These are phyloP conservation scores for Nilaparvata lugens DNA, from an alignment of 1,140 invertebrate genomes.

Conservation along the genomic window DNA sequence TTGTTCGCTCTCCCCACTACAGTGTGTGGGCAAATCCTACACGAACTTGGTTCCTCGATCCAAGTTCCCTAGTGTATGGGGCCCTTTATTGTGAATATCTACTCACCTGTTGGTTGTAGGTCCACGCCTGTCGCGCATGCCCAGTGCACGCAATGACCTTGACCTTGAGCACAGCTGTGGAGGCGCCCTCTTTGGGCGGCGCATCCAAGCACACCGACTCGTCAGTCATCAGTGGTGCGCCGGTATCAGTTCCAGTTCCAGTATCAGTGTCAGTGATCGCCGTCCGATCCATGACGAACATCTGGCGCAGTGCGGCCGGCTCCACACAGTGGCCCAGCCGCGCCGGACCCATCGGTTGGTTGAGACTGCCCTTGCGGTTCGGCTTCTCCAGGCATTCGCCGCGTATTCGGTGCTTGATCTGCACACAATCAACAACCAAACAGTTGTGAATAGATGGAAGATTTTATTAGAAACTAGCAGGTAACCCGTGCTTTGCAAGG, in stretches of 20 bases:
- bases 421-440: slow-evolving; percentile 6
- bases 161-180: slow-evolving; percentile 41
- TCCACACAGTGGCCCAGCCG: slow-evolving; percentile 43
- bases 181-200: slow-evolving; percentile 33
- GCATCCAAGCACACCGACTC: slow-evolving; percentile 63
- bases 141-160: slow-evolving; percentile 57
- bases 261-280: no score
- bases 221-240: slow-evolving; percentile 39
- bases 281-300: slow-evolving; percentile 57
- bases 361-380: slow-evolving; percentile 41
- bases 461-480: no score
- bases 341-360: slow-evolving; percentile 53
- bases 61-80: no score
- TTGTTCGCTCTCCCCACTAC: no score
- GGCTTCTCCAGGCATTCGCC: slow-evolving; percentile 51
- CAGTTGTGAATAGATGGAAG: no score
- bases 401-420: slow-evolving; percentile 42
- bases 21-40: no score
- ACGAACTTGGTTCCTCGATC: no score
- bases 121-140: slow-evolving; percentile 51
- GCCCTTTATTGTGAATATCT: no score
- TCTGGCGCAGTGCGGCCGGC: slow-evolving; percentile 47
- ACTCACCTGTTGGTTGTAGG: slow-evolving; percentile 42
- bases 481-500: no score
- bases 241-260: background rate